Evolutionary conservation across 2,797 vertebrate genomes (phyloP), one percentile per base, ranked within the genome.

Genomic region (Darevskia mixta): DNA sequence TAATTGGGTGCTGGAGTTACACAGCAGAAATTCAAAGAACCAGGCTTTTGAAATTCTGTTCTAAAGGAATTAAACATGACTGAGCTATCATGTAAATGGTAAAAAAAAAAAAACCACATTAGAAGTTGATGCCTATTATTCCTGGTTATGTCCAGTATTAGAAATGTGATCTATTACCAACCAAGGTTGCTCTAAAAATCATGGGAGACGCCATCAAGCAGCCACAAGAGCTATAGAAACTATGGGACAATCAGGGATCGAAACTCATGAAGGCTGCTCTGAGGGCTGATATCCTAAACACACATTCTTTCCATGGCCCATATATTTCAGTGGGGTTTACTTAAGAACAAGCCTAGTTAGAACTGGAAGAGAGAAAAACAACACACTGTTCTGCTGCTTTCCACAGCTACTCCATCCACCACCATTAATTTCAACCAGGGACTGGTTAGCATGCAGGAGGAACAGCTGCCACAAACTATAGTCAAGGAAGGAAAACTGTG

Each of bases 51-150:
- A 92, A 93, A 91, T 90, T 89, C 91, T 92, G 84, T 90, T 93
- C 94, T 80, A 79, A 87, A 93, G 91, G 87, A 93, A 94, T 94
- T 92, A 90, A 94, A 93, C 29, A 83, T 27, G 88, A 90, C 85
- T 43, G 92, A 94, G 93, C 91, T 92, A 93, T 90, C 87, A 94
- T 89, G 90, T 91, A 35, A 35, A 92, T 90, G 92, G 88, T 0
- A 35, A 92, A 89, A 82, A 83, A 8, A 71, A 90, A 13, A 49
- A 13, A 49, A 49, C 2, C 81, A 35, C 89, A 91, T 58, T 73
- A 78, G 73, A 85, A 81, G 90, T 72, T 35, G 79, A 76, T 71
- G 79, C 87, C 64, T 77, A 76, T 9, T 55, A 88, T 87, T 79
- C 35, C 75, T 88, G 75, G 85, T 86, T 23, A 77, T 61, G 6